Percentiles rank a stretch among this genome's conserved stretches.
Evolutionary conservation across 1,140 invertebrate genomes (phyloP).

Genomic region (Bombus terrestris): DNA sequence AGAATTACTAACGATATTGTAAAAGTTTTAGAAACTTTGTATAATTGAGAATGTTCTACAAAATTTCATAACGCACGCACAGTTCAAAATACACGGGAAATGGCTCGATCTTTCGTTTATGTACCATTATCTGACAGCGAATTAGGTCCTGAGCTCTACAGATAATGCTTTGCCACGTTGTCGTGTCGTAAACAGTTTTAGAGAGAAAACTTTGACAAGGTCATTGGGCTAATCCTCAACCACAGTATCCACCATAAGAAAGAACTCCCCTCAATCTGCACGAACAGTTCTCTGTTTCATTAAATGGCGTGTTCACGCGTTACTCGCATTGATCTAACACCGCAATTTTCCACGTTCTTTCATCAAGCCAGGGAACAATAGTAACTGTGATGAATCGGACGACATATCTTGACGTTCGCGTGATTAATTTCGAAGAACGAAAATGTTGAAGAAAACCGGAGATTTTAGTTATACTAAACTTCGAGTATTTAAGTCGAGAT

Average conservation of each 20-base stretch:
- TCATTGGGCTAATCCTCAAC: background rate
- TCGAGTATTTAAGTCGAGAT: too few species aligned
- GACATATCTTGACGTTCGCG: too few species aligned
- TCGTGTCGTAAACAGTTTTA: background rate
- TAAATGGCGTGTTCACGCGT: too few species aligned
- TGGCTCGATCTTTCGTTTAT: background rate
- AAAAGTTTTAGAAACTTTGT: background rate
- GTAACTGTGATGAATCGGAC: too few species aligned
- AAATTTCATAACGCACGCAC: background rate
- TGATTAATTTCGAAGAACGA: too few species aligned
- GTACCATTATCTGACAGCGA: background rate
- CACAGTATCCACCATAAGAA: background rate
- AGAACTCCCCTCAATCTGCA: conserved; percentile 4
- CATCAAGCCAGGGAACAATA: too few species aligned
- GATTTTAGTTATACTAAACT: too few species aligned
- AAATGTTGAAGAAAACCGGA: too few species aligned
- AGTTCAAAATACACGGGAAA: background rate
- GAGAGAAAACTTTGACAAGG: background rate
- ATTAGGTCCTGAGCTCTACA: background rate
- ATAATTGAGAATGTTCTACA: background rate
- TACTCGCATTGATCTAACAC: too few species aligned
- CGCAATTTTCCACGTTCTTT: too few species aligned
- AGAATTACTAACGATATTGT: too few species aligned
- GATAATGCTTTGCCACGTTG: background rate
- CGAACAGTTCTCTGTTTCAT: too few species aligned